Conservation (phyloP, 92 coral and sea anemone genomes). For the Pocillopora meandrina region DNA sequence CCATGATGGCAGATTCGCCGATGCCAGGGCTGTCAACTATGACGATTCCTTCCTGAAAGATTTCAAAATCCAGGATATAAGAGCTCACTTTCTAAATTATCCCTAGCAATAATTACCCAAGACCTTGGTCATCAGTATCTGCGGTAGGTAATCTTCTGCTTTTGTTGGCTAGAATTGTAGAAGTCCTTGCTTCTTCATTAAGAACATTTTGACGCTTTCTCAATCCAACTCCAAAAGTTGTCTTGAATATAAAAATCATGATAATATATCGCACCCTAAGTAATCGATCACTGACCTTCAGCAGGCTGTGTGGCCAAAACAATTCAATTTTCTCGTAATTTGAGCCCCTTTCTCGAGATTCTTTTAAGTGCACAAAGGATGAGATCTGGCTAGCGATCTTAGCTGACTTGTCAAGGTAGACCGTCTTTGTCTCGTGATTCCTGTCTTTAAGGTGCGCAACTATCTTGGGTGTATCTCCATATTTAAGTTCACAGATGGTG, state of each 20-base stretch:
- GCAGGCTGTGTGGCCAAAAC: slow-evolving; percentile 44
- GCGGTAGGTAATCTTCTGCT: no score
- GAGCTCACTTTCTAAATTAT: not conserved
- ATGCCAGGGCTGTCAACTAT: slow-evolving; percentile 58
- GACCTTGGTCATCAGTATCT: no score
- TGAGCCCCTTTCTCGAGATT: slow-evolving; percentile 14
- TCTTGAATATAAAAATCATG: no score
- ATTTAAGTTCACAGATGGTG: slow-evolving; percentile 41
- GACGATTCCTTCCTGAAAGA: slow-evolving; percentile 40
- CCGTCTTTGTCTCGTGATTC: not conserved
- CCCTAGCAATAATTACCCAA: no score
- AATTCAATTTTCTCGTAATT: slow-evolving; percentile 33
- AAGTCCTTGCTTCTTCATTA: no score
- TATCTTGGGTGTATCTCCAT: slow-evolving; percentile 10
- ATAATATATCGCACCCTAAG: no score
- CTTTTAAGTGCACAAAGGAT: slow-evolving; percentile 5
- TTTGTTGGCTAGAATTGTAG: no score
- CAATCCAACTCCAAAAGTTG: not conserved
- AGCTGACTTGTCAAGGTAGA: slow-evolving; percentile 5
- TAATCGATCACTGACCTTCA: slow-evolving; percentile 14
- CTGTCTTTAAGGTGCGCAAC: slow-evolving; percentile 30
- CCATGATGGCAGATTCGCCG: slow-evolving; percentile 52
- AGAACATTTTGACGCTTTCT: no score
- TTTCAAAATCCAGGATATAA: no score
- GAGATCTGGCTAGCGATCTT: slow-evolving; percentile 15